These are phyloP conservation scores for Cheilosia vernalis DNA, from an alignment of 2,888 invertebrate species.

Conservation along the genomic window DNA sequence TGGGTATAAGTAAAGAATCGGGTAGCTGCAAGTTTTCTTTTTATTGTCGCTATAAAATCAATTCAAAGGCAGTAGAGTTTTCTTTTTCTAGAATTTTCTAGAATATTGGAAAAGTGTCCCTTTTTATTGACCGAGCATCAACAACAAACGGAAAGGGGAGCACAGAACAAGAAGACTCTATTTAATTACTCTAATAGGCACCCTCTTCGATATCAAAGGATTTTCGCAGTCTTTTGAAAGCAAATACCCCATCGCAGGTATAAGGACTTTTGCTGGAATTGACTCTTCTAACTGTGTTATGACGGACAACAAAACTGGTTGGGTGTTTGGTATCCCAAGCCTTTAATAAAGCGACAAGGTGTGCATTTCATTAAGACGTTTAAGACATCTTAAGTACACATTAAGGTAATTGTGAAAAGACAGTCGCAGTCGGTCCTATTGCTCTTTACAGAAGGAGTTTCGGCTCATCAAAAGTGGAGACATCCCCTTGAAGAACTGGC, in stretches of 20 bases:
- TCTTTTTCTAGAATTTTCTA: slow-evolving; percentile 9
- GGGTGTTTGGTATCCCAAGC: slow-evolving; percentile 64
- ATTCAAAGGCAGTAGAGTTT: slow-evolving; percentile 16
- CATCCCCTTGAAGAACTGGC: slow-evolving; percentile 35
- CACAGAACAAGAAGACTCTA: slow-evolving; percentile 39
- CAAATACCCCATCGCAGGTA: slow-evolving; percentile 66
- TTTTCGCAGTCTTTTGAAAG: slow-evolving; percentile 75
- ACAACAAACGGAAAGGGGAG: slow-evolving; percentile 40
- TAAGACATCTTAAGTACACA: slow-evolving; percentile 77
- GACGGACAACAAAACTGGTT: slow-evolving; percentile 66
- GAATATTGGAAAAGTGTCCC: slow-evolving; percentile 5
- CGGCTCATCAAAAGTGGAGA: slow-evolving; percentile 16
- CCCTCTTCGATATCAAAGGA: slow-evolving; percentile 75
- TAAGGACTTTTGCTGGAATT: slow-evolving; percentile 41
- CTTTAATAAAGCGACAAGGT: slow-evolving; percentile 75
- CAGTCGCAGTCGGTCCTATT: slow-evolving; percentile 64
- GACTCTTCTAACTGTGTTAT: slow-evolving; percentile 65
- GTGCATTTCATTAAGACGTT: slow-evolving; percentile 77
- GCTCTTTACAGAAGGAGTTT: slow-evolving; percentile 21
- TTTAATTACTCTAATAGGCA: slow-evolving; percentile 75
- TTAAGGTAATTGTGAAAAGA: slow-evolving; percentile 76
- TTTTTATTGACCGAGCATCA: slow-evolving; percentile 68
- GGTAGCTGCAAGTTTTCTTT: slow-evolving; percentile 23
- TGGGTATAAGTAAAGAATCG: neutral
- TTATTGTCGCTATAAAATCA: slow-evolving; percentile 52